Evolutionary conservation across 2,797 vertebrate species (phyloP).

Genomic region (Florisuga fusca): DNA sequence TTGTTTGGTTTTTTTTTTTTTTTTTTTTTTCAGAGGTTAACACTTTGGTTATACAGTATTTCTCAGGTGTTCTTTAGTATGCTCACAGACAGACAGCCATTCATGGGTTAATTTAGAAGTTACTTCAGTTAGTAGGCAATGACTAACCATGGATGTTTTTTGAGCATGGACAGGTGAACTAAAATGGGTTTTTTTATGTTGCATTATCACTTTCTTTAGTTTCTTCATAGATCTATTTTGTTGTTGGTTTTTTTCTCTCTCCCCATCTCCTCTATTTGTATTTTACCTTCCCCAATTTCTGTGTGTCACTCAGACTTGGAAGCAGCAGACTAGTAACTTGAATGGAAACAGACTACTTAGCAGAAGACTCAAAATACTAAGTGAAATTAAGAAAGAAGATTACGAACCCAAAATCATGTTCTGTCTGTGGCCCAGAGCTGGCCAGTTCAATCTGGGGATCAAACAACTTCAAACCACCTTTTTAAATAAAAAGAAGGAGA

Average conservation of each 20-base stretch:
- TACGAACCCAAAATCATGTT: not conserved
- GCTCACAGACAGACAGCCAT: not conserved
- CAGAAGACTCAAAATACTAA: not conserved
- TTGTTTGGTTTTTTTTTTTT: not conserved
- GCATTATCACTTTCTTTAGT: not conserved
- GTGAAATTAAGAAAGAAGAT: not conserved
- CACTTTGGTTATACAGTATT: not conserved
- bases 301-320: not conserved
- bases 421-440: not conserved
- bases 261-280: not conserved
- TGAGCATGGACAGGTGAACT: not conserved
- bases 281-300: not conserved
- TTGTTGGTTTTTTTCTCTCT: not conserved
- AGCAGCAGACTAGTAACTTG: not conserved
- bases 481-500: not conserved
- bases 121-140: not conserved
- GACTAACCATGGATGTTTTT: not conserved
- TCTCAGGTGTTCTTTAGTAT: not conserved
- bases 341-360: not conserved
- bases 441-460: not conserved
- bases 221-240: not conserved
- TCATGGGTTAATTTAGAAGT: not conserved
- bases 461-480: not conserved
- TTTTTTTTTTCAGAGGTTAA: not conserved
- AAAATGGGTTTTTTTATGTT: not conserved